A percentile compares a stretch with the other conserved stretches of the same genome.
Conservation (phyloP, 1,140 invertebrate species). For the Heliothis subflexa region DNA sequence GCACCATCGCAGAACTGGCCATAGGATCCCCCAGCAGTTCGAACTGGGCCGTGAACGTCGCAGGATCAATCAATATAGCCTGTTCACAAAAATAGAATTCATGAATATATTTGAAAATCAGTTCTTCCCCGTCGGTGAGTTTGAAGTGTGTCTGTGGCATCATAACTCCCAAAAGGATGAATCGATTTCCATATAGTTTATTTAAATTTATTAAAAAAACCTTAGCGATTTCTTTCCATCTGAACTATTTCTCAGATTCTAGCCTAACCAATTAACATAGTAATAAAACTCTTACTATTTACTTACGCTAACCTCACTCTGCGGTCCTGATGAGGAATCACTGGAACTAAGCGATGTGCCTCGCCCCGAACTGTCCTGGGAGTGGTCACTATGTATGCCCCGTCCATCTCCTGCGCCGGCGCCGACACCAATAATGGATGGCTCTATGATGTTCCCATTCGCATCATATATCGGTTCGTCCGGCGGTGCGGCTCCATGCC, state of each 20-base stretch:
- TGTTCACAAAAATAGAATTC: slow-evolving; percentile 31
- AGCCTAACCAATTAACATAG: no score
- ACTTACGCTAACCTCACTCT: slow-evolving; percentile 63
- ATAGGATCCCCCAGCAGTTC: slow-evolving; percentile 53
- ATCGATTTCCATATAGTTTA: no score
- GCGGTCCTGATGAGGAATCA: slow-evolving; percentile 65
- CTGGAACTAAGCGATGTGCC: slow-evolving; percentile 74
- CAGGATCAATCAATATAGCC: slow-evolving; percentile 70
- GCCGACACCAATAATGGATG: slow-evolving; percentile 54
- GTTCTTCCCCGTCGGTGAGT: no score
- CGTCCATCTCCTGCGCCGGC: slow-evolving; percentile 76
- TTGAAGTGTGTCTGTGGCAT: no score
- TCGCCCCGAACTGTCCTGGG: slow-evolving; percentile 74
- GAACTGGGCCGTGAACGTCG: slow-evolving; percentile 56
- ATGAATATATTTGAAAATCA: background rate
- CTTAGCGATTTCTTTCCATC: no score
- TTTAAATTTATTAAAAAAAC: no score
- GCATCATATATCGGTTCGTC: slow-evolving; percentile 65
- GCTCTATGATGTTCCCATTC: slow-evolving; percentile 66
- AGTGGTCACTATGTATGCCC: slow-evolving; percentile 78
- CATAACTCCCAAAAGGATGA: no score
- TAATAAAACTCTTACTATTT: background rate
- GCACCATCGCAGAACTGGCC: slow-evolving; percentile 33
- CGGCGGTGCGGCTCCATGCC: slow-evolving; percentile 35
- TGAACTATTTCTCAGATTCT: no score